phyloP scores from a whole-genome alignment of 2,888 invertebrate genomes.

The Dorcus hopei region DNA sequence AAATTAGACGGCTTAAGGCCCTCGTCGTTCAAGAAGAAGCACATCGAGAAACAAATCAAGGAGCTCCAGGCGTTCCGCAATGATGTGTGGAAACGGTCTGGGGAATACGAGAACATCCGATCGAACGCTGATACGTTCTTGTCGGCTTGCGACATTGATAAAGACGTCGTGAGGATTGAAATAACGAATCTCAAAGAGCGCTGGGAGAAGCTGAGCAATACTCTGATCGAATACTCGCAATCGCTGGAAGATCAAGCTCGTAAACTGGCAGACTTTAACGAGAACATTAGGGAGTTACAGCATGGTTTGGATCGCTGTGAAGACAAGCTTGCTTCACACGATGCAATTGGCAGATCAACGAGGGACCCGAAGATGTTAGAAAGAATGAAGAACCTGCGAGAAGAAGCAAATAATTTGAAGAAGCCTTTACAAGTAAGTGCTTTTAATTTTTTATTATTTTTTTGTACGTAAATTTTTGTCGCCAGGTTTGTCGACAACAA shows the following conservation, averaged over 20 bases:
- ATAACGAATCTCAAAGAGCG: slow-evolving; percentile 77
- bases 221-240: slow-evolving; percentile 71
- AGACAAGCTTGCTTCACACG: slow-evolving; percentile 75
- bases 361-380: slow-evolving; percentile 82
- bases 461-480: neutral
- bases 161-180: slow-evolving; percentile 82
- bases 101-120: slow-evolving; percentile 87
- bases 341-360: slow-evolving; percentile 70
- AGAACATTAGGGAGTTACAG: slow-evolving; percentile 79
- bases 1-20: slow-evolving; percentile 75
- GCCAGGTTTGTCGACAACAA: slow-evolving; percentile 47
- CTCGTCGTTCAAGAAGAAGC: slow-evolving; percentile 77
- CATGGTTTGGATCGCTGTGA: slow-evolving; percentile 84
- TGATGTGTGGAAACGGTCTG: slow-evolving; percentile 90
- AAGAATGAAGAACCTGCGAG: slow-evolving; percentile 76
- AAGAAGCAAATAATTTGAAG: slow-evolving; percentile 75
- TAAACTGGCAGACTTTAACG: slow-evolving; percentile 79
- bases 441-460: neutral
- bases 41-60: slow-evolving; percentile 82
- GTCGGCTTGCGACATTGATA: slow-evolving; percentile 84
- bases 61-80: slow-evolving; percentile 87
- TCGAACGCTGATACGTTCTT: slow-evolving; percentile 86
- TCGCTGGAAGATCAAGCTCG: slow-evolving; percentile 80
- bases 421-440: slow-evolving; percentile 61
- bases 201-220: slow-evolving; percentile 90